Conservation (phyloP, 1,140 invertebrate species). For the Drosophila lowei region DNA sequence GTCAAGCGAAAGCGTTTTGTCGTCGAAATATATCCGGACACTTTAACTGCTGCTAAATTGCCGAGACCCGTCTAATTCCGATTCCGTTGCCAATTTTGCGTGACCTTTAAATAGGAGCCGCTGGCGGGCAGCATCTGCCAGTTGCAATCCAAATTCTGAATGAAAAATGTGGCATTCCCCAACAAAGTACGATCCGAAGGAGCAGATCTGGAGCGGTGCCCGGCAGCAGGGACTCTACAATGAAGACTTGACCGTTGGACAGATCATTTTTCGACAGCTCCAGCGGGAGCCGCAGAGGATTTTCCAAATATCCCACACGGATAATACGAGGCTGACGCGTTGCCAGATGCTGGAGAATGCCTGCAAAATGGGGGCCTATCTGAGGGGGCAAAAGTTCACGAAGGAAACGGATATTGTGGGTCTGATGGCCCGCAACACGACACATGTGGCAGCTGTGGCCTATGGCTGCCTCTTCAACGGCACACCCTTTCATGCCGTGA, state of each 20-base stretch:
- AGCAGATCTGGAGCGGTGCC: constrained; percentile 56
- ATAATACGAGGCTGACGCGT: constrained; percentile 68
- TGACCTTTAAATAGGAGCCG: constrained; percentile 59
- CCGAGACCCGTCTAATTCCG: constrained; percentile 30
- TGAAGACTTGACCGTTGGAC: constrained; percentile 62
- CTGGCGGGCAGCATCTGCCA: constrained; percentile 28
- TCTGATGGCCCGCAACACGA: constrained; percentile 62
- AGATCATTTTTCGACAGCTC: constrained; percentile 60
- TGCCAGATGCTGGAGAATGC: constrained; percentile 60
- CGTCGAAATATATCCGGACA: constrained; percentile 42
- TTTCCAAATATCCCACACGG: constrained; percentile 68
- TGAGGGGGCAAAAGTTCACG: constrained; percentile 38
- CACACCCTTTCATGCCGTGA: constrained; percentile 74
- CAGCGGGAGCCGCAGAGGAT: constrained; percentile 60
- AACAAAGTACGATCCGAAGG: constrained; percentile 45
- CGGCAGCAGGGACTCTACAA: constrained; percentile 53
- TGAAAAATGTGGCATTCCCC: constrained; percentile 46
- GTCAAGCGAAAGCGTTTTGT: constrained; percentile 18
- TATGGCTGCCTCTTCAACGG: constrained; percentile 75
- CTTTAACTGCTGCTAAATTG: constrained; percentile 54
- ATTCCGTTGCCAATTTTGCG: constrained; percentile 20
- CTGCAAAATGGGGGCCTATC: constrained; percentile 50
- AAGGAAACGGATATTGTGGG: constrained; percentile 68
- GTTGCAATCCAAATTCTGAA: constrained; percentile 24
- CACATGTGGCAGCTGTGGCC: constrained; percentile 62